Evolutionary conservation across 2,888 invertebrate species (phyloP), one percentile per base, ranked within the genome.

Genomic region (Sepiola atlantica): DNA sequence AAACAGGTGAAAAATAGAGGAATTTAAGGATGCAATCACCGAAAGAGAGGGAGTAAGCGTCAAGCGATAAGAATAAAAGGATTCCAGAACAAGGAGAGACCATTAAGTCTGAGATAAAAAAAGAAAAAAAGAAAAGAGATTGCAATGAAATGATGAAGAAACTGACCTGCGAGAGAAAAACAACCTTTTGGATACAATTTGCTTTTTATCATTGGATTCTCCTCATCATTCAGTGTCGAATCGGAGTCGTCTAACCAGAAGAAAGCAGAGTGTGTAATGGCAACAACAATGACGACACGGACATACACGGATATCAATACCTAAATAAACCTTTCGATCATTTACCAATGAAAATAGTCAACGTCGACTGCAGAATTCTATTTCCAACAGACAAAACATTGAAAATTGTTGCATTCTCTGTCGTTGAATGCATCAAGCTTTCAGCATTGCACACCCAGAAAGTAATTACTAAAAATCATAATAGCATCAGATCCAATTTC

Each of bases 131-230:
- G n/a, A n/a, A n/a, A n/a, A n/a, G n/a, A n/a, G n/a, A n/a, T 16
- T 77, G 28, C 28, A n/a, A 77, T n/a, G n/a, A n/a, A 77, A 77
- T 77, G 28, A 77, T 92, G 54, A 92, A 54, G 92, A 92, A 92
- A 92, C 92, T 92, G 55, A 92, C 92, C 92, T 92, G 92, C 92
- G 14, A 92, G 32, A 92, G 92, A 92, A 92, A 55, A 92, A 55
- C 92, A 92, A 92, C 92, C 92, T 92, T 45, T 28, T 12, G 92
- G 92, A 55, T 55, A 92, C 45, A 92, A 55, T 92, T 92, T 54
- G 92, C 92, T 92, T 92, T 45, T 55, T 92, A 92, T 92, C 45
- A 45, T 92, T 92, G 54, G 92, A 55, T 45, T 92, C 92, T 55
- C 18, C n/a, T 55, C 92, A 55, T 92, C 77, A 77, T n/a, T 77